These are phyloP conservation scores for Heliconius himera DNA, from an alignment of 1,140 invertebrate genomes.

Conservation along the genomic window DNA sequence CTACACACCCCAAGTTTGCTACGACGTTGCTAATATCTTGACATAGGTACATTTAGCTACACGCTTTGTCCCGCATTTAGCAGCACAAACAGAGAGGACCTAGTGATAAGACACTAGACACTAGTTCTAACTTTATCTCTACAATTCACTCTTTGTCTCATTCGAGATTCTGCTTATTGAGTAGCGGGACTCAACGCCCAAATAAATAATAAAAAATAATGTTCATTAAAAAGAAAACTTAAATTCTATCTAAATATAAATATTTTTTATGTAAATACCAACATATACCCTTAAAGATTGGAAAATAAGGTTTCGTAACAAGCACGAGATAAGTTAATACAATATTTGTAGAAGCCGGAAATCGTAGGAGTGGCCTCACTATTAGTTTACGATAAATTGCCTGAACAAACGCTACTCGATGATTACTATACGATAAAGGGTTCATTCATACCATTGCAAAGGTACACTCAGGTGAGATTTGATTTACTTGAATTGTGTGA, in stretches of 20 bases:
- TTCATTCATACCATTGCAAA: slow-evolving; percentile 46
- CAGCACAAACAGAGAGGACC: too few relatives aligned
- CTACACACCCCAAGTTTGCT: too few relatives aligned
- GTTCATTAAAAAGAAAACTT: neutral
- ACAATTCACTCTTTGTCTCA: too few relatives aligned
- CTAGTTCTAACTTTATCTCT: too few relatives aligned
- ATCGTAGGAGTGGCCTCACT: slow-evolving; percentile 49
- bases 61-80: too few relatives aligned
- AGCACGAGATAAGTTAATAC: slow-evolving; percentile 40
- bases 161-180: too few relatives aligned
- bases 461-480: neutral
- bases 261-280: neutral
- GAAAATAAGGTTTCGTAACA: slow-evolving; percentile 10
- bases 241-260: neutral
- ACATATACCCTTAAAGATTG: neutral
- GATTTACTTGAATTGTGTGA: neutral
- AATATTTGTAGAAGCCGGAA: slow-evolving; percentile 57
- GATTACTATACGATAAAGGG: slow-evolving; percentile 45
- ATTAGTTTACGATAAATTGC: slow-evolving; percentile 38
- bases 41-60: too few relatives aligned
- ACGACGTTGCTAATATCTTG: too few relatives aligned
- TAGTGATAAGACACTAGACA: too few relatives aligned
- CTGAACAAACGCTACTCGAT: slow-evolving; percentile 43
- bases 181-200: too few relatives aligned
- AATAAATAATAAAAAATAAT: too few relatives aligned